These are phyloP conservation scores for Amblyjoppa proteus DNA, from an alignment of 2,888 invertebrate species.

Conservation along the genomic window DNA sequence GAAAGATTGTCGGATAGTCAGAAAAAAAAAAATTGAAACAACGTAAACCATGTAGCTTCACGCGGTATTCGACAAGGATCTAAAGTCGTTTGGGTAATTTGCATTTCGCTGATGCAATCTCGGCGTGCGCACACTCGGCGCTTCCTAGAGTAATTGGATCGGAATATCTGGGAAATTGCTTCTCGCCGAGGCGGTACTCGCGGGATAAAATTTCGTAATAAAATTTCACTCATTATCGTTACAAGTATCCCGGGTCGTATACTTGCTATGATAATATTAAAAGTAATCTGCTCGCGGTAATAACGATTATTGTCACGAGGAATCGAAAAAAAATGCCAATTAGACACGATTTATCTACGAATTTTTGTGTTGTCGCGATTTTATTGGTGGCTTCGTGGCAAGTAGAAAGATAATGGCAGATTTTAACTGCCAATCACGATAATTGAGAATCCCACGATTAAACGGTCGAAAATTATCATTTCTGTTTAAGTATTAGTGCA, in stretches of 20 bases:
- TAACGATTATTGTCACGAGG: neutral
- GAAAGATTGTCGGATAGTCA: neutral
- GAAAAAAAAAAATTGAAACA: neutral
- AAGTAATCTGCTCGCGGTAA: neutral
- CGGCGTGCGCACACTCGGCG: constrained; percentile 23
- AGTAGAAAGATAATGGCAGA: neutral
- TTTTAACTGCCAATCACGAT: too few species aligned
- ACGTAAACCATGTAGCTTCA: constrained; percentile 1
- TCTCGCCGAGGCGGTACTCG: constrained; percentile 11
- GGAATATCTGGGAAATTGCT: constrained; percentile 47
- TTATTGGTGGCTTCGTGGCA: neutral
- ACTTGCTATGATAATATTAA: neutral
- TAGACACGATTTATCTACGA: neutral
- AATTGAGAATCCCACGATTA: neutral
- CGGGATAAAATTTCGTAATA: constrained; percentile 17
- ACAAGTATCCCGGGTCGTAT: neutral
- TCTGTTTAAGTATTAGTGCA: neutral
- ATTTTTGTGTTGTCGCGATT: constrained; percentile 11
- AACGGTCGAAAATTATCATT: neutral
- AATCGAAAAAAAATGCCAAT: neutral
- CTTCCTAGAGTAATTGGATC: constrained; percentile 38
- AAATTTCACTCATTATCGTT: constrained; percentile 37
- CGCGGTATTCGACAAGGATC: constrained; percentile 34
- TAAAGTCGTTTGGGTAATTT: constrained; percentile 37
- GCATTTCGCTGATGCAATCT: constrained; percentile 50